A percentile compares a stretch with the other conserved stretches of the same genome.
phyloP scores from a whole-genome alignment of 2,113 vertebrate species.

The Antechinus stuartii region DNA sequence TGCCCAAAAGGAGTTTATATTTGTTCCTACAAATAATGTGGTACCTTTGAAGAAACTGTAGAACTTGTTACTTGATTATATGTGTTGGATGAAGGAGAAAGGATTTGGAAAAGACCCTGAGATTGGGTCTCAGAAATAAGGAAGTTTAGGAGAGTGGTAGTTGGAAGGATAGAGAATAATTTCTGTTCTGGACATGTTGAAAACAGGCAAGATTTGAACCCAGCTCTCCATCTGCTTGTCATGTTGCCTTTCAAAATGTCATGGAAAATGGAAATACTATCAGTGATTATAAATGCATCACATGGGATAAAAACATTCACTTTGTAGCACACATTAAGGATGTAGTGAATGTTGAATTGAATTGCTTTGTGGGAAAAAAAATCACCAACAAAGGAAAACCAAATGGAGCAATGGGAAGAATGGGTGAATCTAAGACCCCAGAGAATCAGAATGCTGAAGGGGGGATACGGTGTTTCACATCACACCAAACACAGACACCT shows the following conservation, averaged over 20 bases:
- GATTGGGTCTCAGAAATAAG: background rate
- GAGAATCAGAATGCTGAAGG: slow-evolving; percentile 32
- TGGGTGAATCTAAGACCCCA: slow-evolving; percentile 45
- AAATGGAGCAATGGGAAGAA: slow-evolving; percentile 12
- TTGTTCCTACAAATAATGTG: background rate
- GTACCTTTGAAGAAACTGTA: background rate
- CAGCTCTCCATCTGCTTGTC: background rate
- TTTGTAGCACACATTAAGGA: background rate
- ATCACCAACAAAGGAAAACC: background rate
- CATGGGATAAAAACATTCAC: background rate
- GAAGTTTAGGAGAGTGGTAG: background rate
- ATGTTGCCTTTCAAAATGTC: background rate
- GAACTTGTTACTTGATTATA: background rate
- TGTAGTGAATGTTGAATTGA: background rate
- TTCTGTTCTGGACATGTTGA: background rate
- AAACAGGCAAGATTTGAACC: background rate
- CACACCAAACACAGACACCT: slow-evolving; percentile 54
- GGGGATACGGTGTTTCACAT: slow-evolving; percentile 51
- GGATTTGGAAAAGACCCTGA: background rate
- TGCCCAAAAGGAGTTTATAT: background rate
- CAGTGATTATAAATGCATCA: background rate
- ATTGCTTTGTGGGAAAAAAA: background rate
- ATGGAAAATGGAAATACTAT: background rate
- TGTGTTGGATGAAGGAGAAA: background rate
- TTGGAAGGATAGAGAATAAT: background rate